Percentiles rank a stretch among this genome's conserved stretches.
phyloP scores from a whole-genome alignment of 1,140 invertebrate species.

The Delia radicum region DNA sequence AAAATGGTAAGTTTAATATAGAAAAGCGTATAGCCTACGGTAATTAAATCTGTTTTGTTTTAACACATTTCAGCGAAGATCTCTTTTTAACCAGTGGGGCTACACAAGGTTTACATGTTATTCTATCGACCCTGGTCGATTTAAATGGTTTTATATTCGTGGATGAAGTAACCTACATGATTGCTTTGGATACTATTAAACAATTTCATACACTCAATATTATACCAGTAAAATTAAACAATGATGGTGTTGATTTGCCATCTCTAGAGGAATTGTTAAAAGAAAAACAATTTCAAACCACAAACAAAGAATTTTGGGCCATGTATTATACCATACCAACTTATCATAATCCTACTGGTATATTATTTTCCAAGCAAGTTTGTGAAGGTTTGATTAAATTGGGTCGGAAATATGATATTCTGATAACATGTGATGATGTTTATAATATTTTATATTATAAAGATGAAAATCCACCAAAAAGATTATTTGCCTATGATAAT shows the following conservation, averaged over 20 bases:
- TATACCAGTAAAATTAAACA: slow-evolving; percentile 60
- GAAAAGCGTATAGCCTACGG: not conserved
- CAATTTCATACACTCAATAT: slow-evolving; percentile 62
- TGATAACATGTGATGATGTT: slow-evolving; percentile 67
- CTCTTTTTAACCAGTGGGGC: slow-evolving; percentile 68
- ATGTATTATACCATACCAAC: slow-evolving; percentile 67
- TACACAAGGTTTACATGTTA: slow-evolving; percentile 63
- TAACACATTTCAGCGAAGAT: slow-evolving; percentile 60
- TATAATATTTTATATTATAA: slow-evolving; percentile 67
- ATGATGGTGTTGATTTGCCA: slow-evolving; percentile 60
- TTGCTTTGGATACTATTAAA: slow-evolving; percentile 62
- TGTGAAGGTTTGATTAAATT: slow-evolving; percentile 59
- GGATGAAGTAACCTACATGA: slow-evolving; percentile 70
- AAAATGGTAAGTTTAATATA: slow-evolving; percentile 40
- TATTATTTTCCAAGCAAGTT: slow-evolving; percentile 57
- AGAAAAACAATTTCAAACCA: slow-evolving; percentile 40
- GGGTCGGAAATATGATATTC: slow-evolving; percentile 61
- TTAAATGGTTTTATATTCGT: slow-evolving; percentile 64
- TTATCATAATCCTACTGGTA: slow-evolving; percentile 69
- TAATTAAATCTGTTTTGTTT: slow-evolving; percentile 8
- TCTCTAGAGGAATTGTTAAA: slow-evolving; percentile 53
- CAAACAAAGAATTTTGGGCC: slow-evolving; percentile 61
- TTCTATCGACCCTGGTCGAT: slow-evolving; percentile 62
- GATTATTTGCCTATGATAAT: slow-evolving; percentile 62
- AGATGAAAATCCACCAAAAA: slow-evolving; percentile 54